Percentiles rank a stretch among this genome's conserved stretches.
Conservation (phyloP, 2,113 vertebrate genomes). For the Serinus canaria region DNA sequence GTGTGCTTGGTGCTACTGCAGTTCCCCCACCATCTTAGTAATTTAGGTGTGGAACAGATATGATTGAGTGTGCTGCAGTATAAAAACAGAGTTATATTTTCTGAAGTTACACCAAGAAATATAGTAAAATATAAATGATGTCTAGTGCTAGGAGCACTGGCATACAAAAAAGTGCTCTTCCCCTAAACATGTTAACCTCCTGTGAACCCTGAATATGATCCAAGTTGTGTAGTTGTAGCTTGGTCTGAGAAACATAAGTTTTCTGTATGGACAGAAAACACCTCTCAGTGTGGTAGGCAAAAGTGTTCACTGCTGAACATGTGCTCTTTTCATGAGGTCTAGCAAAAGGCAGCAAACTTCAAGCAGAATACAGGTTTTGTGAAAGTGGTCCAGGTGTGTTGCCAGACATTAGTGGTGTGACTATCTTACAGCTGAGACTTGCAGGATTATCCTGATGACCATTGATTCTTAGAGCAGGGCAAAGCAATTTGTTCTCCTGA, state of each 20-base stretch:
- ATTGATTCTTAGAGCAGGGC: neutral
- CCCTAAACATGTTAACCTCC: neutral
- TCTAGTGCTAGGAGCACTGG: neutral
- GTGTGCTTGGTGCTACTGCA: neutral
- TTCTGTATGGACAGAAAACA: neutral
- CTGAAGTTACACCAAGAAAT: neutral
- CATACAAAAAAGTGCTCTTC: neutral
- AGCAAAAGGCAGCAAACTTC: neutral
- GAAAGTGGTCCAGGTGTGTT: neutral
- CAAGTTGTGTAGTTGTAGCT: neutral
- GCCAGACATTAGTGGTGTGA: neutral
- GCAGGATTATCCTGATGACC: neutral
- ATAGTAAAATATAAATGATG: neutral
- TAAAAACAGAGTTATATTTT: neutral
- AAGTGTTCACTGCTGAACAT: neutral
- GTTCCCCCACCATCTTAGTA: neutral
- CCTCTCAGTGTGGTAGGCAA: neutral
- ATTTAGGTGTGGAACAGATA: neutral
- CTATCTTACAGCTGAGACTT: neutral
- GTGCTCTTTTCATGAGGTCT: neutral
- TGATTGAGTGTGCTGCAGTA: neutral
- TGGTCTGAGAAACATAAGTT: neutral
- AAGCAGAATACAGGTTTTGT: neutral
- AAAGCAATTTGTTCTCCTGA: neutral
- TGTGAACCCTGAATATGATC: neutral